Percentiles rank a stretch among this genome's conserved stretches.
These are phyloP conservation scores for Helicoverpa assulta DNA, from an alignment of 2,888 invertebrate species.

Conservation along the genomic window DNA sequence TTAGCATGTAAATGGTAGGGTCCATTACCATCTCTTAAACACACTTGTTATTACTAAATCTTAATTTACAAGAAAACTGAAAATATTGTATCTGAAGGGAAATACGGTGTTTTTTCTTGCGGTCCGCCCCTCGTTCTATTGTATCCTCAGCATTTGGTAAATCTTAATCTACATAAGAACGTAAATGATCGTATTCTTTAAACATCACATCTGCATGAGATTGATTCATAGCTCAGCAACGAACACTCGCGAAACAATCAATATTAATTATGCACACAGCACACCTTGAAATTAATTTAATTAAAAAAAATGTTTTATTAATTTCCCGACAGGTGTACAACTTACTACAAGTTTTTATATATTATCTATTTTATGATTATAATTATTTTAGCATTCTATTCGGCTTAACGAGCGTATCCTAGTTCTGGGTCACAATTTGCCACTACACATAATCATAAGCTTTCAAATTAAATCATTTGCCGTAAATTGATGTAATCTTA, in stretches of 20 bases:
- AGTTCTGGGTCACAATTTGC: slow-evolving; percentile 37
- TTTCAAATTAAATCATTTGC: slow-evolving; percentile 58
- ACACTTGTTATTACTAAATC: slow-evolving; percentile 13
- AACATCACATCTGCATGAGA: neutral
- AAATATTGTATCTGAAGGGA: too few relatives aligned
- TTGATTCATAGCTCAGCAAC: neutral
- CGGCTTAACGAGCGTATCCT: slow-evolving; percentile 11
- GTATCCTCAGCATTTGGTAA: too few relatives aligned
- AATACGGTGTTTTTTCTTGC: too few relatives aligned
- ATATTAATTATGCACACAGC: neutral
- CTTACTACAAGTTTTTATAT: neutral
- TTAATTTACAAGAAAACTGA: slow-evolving; percentile 11
- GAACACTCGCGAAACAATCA: neutral
- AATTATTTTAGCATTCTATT: neutral
- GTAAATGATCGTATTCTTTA: too few relatives aligned
- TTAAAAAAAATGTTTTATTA: neutral
- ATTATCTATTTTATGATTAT: slow-evolving; percentile 11
- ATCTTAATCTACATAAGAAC: too few relatives aligned
- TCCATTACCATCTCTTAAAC: neutral
- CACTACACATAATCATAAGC: slow-evolving; percentile 41
- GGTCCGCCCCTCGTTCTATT: too few relatives aligned
- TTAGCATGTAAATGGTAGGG: slow-evolving; percentile 23
- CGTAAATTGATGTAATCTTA: slow-evolving; percentile 55
- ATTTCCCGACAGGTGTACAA: too few relatives aligned
- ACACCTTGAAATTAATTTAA: neutral